Evolutionary conservation across 2,888 invertebrate species (phyloP).

Genomic region (Watsonalla binaria): DNA sequence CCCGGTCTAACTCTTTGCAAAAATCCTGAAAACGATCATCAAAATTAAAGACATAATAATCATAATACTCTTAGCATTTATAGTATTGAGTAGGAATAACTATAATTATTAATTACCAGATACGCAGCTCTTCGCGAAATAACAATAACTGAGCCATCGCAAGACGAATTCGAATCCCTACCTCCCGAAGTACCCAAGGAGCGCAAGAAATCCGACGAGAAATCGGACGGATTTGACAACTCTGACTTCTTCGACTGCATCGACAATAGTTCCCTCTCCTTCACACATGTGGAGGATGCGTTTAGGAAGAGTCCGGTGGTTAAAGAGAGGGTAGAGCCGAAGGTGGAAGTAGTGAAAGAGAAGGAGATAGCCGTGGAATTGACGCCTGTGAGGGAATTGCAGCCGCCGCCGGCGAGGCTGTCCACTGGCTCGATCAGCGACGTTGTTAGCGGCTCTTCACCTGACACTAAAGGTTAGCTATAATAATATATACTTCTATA

Average conservation of each 20-base stretch:
- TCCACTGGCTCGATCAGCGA: conserved; percentile 82
- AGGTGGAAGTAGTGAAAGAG: conserved; percentile 35
- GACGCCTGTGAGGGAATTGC: conserved; percentile 30
- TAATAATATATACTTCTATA: background rate
- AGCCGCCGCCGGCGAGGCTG: conserved; percentile 70
- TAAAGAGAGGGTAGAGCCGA: conserved; percentile 60
- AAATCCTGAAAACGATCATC: no score
- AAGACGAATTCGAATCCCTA: conserved; percentile 73
- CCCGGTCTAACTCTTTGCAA: no score
- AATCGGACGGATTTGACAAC: conserved; percentile 74
- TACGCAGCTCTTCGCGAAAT: conserved; percentile 90
- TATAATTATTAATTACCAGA: conserved; percentile 13
- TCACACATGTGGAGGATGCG: conserved; percentile 71
- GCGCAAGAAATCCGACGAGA: conserved; percentile 71
- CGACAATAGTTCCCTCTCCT: conserved; percentile 71
- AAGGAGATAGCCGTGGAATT: conserved; percentile 37
- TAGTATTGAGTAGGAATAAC: no score
- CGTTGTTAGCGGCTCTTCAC: conserved; percentile 81
- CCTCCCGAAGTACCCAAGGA: conserved; percentile 72
- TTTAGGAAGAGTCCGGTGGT: conserved; percentile 68
- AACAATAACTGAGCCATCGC: conserved; percentile 80
- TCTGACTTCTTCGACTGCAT: conserved; percentile 75
- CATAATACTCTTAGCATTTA: no score
- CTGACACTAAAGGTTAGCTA: conserved; percentile 75
- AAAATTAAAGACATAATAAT: no score